phyloP scores from a whole-genome alignment of 1,140 invertebrate species.

The Drosophila pallidifrons region DNA sequence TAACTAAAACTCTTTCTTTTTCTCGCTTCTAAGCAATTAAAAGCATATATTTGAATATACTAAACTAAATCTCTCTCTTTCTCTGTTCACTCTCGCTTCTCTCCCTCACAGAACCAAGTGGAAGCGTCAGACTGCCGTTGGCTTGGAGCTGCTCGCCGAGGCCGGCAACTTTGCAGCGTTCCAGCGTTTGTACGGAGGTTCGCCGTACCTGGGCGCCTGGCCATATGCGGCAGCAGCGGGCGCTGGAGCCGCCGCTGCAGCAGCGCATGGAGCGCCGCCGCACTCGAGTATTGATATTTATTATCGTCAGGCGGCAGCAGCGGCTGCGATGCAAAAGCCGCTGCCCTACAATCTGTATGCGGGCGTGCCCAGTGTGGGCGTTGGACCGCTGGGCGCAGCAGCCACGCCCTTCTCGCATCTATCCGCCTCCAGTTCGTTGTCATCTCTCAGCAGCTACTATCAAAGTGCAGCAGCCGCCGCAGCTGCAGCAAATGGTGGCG shows the following conservation, averaged over 20 bases:
- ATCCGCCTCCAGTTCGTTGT: constrained; percentile 83
- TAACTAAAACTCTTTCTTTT: too few relatives aligned
- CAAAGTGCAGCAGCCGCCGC: constrained; percentile 74
- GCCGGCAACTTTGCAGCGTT: constrained; percentile 98
- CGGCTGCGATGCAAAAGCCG: constrained; percentile 92
- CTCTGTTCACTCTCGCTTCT: not conserved
- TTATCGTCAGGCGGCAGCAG: constrained; percentile 90
- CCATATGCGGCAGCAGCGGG: constrained; percentile 85
- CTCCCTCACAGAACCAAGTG: constrained; percentile 95
- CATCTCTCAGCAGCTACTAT: constrained; percentile 84
- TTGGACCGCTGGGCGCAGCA: constrained; percentile 52
- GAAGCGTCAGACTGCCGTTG: constrained; percentile 99
- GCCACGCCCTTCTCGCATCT: constrained; percentile 81
- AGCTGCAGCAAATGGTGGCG: constrained; percentile 51
- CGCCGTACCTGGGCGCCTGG: constrained; percentile 89
- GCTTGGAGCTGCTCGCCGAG: constrained; percentile 97
- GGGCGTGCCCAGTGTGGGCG: constrained; percentile 75
- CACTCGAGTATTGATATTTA: constrained; percentile 91
- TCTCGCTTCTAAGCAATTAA: too few relatives aligned
- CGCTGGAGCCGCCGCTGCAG: constrained; percentile 72
- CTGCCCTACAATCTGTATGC: constrained; percentile 90
- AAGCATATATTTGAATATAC: too few relatives aligned
- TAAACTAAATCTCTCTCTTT: not conserved
- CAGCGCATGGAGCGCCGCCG: constrained; percentile 86
- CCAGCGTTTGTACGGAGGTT: constrained; percentile 94